Percentiles rank a stretch among this genome's conserved stretches.
phyloP scores from a whole-genome alignment of 2,888 invertebrate species.

The Prostheceraeus crozeri region DNA sequence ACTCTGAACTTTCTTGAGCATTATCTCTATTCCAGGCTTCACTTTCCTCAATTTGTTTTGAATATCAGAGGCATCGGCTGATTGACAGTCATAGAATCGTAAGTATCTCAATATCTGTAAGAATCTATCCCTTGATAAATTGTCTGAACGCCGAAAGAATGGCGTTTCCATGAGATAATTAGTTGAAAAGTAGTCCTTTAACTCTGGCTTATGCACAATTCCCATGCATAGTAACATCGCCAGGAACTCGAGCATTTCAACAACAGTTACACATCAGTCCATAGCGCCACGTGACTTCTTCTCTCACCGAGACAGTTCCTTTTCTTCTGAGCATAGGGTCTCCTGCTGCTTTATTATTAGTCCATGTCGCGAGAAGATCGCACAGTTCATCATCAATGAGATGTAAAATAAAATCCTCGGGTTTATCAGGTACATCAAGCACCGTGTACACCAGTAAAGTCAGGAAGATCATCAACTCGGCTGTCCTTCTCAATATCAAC shows the following conservation, averaged over 20 bases:
- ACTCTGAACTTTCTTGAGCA: conserved; percentile 16
- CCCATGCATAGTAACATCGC: conserved; percentile 29
- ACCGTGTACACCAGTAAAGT: background rate
- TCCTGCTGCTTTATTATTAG: conserved; percentile 16
- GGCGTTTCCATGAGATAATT: conserved; percentile 26
- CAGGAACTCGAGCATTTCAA: conserved; percentile 17
- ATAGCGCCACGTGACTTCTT: conserved; percentile 24
- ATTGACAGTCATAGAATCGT: conserved; percentile 27
- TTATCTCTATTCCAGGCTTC: conserved; percentile 1
- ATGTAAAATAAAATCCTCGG: conserved; percentile 24
- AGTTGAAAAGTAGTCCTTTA: conserved; percentile 25
- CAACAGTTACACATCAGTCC: conserved; percentile 24
- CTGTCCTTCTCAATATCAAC: conserved; percentile 1
- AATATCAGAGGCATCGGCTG: conserved; percentile 15
- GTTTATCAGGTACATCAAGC: conserved; percentile 15
- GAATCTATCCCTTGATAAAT: conserved; percentile 23
- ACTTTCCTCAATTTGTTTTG: conserved; percentile 20
- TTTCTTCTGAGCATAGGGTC: conserved; percentile 11
- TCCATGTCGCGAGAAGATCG: conserved; percentile 25
- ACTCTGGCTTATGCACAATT: conserved; percentile 19
- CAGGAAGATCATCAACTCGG: conserved; percentile 1
- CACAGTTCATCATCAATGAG: conserved; percentile 26
- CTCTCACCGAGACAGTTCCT: conserved; percentile 1
- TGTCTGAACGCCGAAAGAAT: conserved; percentile 20
- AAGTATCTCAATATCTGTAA: conserved; percentile 21